A percentile compares a stretch with the other conserved stretches of the same genome.
Conservation (phyloP, 2,113 vertebrate genomes). For the Petaurus breviceps region DNA sequence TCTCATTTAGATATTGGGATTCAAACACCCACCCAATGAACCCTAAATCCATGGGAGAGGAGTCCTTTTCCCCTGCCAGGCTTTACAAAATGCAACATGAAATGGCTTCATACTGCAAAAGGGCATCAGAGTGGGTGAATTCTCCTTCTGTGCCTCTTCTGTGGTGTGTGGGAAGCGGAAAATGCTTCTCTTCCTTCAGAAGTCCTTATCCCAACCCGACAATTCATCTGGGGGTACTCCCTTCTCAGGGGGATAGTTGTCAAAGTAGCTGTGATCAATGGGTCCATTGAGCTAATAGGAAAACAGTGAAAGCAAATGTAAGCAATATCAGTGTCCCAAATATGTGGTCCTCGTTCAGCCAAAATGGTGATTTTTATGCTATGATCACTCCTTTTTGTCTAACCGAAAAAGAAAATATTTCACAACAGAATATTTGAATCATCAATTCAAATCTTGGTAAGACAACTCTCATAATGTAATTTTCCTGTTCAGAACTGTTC, state of each 20-base stretch:
- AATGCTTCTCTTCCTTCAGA: conserved; percentile 81
- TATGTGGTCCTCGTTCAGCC: not conserved
- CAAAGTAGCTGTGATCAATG: conserved; percentile 94
- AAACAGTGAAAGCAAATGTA: conserved; percentile 75
- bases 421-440: not conserved
- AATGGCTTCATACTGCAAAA: not conserved
- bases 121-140: not conserved
- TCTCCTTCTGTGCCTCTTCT: conserved; percentile 23
- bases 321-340: not conserved
- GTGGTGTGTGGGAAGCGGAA: not conserved
- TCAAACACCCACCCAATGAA: conserved; percentile 6
- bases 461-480: not conserved
- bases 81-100: conserved; percentile 19
- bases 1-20: conserved; percentile 23
- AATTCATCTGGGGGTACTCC: conserved; percentile 93
- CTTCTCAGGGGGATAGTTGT: conserved; percentile 92
- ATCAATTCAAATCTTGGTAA: not conserved
- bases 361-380: not conserved
- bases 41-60: not conserved
- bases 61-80: not conserved
- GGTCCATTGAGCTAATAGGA: conserved; percentile 89
- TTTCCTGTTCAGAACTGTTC: not conserved
- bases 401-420: not conserved
- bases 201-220: conserved; percentile 96
- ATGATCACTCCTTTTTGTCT: not conserved